phyloP scores from a whole-genome alignment of 2,888 invertebrate genomes.

The Lepidocyrtinus sp. region DNA sequence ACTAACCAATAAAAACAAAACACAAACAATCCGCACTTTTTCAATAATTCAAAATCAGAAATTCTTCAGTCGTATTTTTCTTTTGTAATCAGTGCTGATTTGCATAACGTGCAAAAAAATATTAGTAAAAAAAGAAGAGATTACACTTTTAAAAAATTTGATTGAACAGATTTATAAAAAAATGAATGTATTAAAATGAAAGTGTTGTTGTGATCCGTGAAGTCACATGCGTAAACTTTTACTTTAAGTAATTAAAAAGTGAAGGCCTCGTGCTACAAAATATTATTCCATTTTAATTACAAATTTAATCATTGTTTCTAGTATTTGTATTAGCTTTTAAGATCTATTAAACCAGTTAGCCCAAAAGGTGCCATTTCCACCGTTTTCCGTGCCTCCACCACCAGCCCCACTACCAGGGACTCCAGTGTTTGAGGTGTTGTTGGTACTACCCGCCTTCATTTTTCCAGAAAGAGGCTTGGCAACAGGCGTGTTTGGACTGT shows the following conservation, averaged over 20 bases:
- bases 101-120: background rate
- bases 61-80: too few relatives aligned
- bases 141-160: too few relatives aligned
- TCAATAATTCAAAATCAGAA: too few relatives aligned
- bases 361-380: constrained; percentile 59
- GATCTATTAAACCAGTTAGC: constrained; percentile 64
- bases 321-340: too few relatives aligned
- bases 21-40: background rate
- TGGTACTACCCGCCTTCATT: constrained; percentile 10
- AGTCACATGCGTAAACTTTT: too few relatives aligned
- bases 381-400: constrained; percentile 39
- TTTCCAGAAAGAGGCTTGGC: constrained; percentile 31
- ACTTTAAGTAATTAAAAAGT: constrained; percentile 38
- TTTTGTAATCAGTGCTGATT: background rate
- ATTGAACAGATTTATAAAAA: background rate
- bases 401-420: constrained; percentile 20
- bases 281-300: background rate
- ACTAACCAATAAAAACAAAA: background rate
- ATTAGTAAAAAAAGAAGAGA: background rate
- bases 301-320: constrained; percentile 16
- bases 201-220: too few relatives aligned
- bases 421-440: background rate
- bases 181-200: background rate
- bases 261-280: constrained; percentile 41
- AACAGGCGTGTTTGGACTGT: background rate